Conservation (phyloP, 2,113 vertebrate genomes). For the Strix aluco region DNA sequence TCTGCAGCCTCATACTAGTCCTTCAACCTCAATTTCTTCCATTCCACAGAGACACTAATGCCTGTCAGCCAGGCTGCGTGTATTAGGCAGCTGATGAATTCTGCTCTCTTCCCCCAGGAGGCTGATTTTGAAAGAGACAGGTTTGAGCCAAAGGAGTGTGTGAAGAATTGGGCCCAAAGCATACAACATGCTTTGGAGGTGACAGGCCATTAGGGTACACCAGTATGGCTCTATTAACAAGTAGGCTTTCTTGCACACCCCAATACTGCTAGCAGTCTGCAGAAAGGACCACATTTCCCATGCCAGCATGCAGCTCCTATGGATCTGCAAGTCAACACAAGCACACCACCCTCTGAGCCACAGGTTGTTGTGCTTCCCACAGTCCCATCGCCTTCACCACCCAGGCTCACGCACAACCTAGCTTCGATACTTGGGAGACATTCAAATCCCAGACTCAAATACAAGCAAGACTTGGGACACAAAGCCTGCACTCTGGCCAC, state of each 20-base stretch:
- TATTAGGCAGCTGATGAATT: background rate
- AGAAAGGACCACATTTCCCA: background rate
- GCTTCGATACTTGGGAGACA: background rate
- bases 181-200: background rate
- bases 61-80: fast-evolving
- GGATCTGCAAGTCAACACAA: background rate
- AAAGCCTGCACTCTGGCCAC: background rate
- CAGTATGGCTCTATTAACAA: background rate
- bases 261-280: background rate
- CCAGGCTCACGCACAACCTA: background rate
- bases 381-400: background rate
- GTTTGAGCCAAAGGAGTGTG: background rate
- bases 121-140: background rate
- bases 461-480: background rate
- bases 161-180: background rate
- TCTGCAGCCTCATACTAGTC: background rate
- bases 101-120: background rate
- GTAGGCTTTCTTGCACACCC: background rate
- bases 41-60: background rate
- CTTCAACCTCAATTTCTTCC: background rate
- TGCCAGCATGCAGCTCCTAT: background rate
- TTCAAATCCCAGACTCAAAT: background rate
- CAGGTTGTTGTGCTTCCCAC: background rate
- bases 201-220: background rate
- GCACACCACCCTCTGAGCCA: background rate